A percentile compares a stretch with the other conserved stretches of the same genome.
Evolutionary conservation across 2,888 invertebrate genomes (phyloP).

Genomic region (Leucania comma): DNA sequence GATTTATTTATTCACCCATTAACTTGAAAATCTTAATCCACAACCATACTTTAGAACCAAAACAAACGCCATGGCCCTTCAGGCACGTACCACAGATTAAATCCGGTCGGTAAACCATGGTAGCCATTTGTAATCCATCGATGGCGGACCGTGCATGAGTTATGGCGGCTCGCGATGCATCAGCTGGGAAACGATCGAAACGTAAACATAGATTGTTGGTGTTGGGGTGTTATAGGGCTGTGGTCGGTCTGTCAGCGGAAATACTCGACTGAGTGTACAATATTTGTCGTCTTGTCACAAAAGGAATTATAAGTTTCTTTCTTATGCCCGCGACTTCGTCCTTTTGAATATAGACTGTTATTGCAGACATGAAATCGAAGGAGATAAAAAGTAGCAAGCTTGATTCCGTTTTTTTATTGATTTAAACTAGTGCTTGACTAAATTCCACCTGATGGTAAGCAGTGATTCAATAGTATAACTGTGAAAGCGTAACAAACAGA

Average conservation of each 20-base stretch:
- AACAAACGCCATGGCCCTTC: constrained; percentile 25
- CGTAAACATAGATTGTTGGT: constrained; percentile 56
- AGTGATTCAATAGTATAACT: no score
- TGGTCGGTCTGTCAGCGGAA: constrained; percentile 34
- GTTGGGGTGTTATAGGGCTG: constrained; percentile 11
- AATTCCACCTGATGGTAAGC: no score
- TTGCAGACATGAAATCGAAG: no score
- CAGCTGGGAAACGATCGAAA: constrained; percentile 59
- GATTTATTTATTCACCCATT: constrained; percentile 7
- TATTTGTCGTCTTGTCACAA: no score
- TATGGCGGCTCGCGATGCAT: constrained; percentile 51
- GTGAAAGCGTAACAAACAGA: no score
- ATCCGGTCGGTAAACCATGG: constrained; percentile 54
- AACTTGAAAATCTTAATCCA: constrained; percentile 6
- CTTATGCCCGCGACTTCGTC: no score
- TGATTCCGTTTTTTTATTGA: no score
- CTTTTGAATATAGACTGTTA: no score
- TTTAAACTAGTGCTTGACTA: no score
- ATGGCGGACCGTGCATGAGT: constrained; percentile 43
- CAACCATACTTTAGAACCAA: constrained; percentile 19
- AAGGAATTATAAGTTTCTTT: no score
- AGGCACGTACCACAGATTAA: constrained; percentile 58
- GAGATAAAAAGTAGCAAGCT: no score
- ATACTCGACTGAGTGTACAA: not conserved
- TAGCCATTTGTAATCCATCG: constrained; percentile 56